phyloP scores from a whole-genome alignment of 1,140 invertebrate species.

The Cepaea nemoralis region DNA sequence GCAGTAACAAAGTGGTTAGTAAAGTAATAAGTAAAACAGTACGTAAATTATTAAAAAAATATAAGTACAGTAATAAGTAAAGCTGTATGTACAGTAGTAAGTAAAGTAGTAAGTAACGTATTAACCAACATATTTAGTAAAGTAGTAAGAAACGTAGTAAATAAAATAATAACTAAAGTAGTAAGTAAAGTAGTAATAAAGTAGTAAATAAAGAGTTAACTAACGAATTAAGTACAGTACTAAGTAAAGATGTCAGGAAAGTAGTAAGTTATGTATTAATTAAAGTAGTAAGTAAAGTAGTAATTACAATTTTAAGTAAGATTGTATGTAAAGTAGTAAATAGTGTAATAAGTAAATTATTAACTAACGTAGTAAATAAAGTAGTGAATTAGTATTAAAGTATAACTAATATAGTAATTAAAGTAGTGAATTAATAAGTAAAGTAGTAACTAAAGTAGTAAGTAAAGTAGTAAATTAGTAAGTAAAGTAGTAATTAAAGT shows the following conservation, averaged over 20 bases:
- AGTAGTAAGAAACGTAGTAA: not conserved
- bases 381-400: not conserved
- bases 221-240: not conserved
- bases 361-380: not conserved
- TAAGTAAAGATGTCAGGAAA: not conserved
- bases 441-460: too few relatives aligned
- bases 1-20: slow-evolving; percentile 5
- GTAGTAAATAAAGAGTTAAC: not conserved
- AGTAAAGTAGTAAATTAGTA: too few relatives aligned
- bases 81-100: not conserved
- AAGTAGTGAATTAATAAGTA: not conserved
- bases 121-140: not conserved
- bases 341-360: not conserved
- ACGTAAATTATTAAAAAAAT: not conserved
- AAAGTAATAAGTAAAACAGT: slow-evolving; percentile 11
- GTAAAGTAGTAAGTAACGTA: too few relatives aligned
- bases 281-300: slow-evolving; percentile 11
- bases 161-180: too few relatives aligned
- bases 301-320: not conserved
- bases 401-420: not conserved
- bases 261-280: not conserved
- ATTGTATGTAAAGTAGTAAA: not conserved
- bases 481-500: not conserved
- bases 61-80: slow-evolving; percentile 6
- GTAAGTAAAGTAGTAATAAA: too few relatives aligned